phyloP scores from a whole-genome alignment of 2,797 vertebrate species.

The Pipistrellus kuhlii region DNA sequence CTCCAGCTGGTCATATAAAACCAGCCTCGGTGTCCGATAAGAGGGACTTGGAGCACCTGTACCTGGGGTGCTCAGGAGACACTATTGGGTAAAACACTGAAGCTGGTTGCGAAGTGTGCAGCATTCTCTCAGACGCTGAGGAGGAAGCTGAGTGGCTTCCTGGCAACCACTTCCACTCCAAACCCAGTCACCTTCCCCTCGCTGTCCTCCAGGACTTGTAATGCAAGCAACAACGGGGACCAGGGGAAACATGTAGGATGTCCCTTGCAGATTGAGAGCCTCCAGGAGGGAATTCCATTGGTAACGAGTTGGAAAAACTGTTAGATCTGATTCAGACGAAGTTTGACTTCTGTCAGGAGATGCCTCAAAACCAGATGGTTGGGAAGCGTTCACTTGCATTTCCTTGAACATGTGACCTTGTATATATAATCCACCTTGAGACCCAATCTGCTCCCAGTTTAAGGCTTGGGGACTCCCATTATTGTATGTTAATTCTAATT shows the following conservation, averaged over 20 bases:
- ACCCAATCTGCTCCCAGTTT: background rate
- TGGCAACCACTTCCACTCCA: background rate
- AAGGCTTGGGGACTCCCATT: background rate
- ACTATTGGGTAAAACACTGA: background rate
- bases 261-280: background rate
- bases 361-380: background rate
- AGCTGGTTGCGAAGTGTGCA: background rate
- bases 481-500: background rate
- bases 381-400: background rate
- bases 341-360: background rate
- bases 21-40: background rate
- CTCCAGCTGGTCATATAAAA: background rate
- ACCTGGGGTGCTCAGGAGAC: background rate
- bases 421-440: background rate
- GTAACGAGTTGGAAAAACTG: background rate
- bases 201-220: background rate
- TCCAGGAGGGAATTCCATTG: background rate
- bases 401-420: background rate
- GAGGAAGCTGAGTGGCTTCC: background rate
- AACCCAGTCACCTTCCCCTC: background rate
- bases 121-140: background rate
- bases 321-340: background rate
- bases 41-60: background rate
- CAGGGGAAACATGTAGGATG: background rate
- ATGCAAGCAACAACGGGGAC: background rate